phyloP scores from a whole-genome alignment of 2,888 invertebrate species.

The Drosophila cyrtoloma region DNA sequence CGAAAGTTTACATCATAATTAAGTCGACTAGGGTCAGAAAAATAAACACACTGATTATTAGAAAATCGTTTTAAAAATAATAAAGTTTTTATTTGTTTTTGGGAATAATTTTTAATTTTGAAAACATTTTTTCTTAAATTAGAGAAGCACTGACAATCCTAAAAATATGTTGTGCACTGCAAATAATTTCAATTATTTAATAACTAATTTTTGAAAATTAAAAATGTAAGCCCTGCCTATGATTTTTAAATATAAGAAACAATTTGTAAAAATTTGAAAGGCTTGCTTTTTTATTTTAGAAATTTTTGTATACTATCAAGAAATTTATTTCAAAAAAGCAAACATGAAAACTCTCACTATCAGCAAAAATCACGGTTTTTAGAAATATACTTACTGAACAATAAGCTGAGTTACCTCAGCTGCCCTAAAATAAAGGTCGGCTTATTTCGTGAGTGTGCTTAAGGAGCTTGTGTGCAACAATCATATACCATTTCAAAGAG shows the following conservation, averaged over 20 bases:
- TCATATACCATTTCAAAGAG: conserved; percentile 18
- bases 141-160: too few species aligned
- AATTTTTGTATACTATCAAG: neutral
- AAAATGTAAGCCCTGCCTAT: too few species aligned
- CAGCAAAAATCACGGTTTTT: neutral
- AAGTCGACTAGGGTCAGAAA: conserved; percentile 29
- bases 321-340: neutral
- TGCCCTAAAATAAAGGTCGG: neutral
- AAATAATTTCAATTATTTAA: too few species aligned
- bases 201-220: too few species aligned
- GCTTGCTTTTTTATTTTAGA: neutral
- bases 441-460: conserved; percentile 4
- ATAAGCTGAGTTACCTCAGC: neutral
- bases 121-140: too few species aligned
- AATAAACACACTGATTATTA: neutral
- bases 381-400: neutral
- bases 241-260: too few species aligned
- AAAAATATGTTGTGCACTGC: too few species aligned
- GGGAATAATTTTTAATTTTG: neutral
- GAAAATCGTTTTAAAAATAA: neutral
- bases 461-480: conserved; percentile 39
- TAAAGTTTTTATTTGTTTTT: neutral
- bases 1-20: conserved; percentile 42
- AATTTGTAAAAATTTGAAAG: too few species aligned
- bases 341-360: neutral